Evolutionary conservation across 2,797 vertebrate species (phyloP).

Genomic region (Champsocephalus esox): DNA sequence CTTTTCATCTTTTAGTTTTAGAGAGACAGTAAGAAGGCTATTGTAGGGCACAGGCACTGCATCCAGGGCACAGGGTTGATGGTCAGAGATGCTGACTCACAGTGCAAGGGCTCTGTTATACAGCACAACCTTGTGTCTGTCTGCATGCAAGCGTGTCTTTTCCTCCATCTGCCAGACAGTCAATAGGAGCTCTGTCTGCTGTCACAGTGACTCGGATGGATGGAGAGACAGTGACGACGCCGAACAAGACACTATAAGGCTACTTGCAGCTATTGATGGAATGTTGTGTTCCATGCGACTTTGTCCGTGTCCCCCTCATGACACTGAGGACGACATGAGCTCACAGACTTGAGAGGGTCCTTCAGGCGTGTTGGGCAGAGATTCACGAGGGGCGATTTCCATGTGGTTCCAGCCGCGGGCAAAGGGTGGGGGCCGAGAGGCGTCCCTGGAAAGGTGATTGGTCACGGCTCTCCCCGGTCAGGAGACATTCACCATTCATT

Average conservation of each 20-base stretch:
- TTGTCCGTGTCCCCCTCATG: conserved; percentile 61
- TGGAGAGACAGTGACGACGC: conserved; percentile 46
- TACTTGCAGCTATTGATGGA: conserved; percentile 66
- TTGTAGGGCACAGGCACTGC: conserved; percentile 49
- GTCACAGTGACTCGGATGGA: conserved; percentile 37
- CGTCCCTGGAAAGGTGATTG: conserved; percentile 67
- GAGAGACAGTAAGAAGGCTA: conserved; percentile 18
- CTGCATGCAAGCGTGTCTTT: conserved; percentile 43
- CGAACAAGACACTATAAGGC: conserved; percentile 32
- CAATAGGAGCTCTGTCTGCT: conserved; percentile 72
- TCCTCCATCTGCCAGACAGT: conserved; percentile 46
- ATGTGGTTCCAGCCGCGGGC: conserved; percentile 35
- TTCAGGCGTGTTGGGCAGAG: conserved; percentile 34
- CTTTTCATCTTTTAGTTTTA: conserved; percentile 10
- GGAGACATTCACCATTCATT: conserved; percentile 73
- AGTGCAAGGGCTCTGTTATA: conserved; percentile 47
- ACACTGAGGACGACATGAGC: conserved; percentile 59
- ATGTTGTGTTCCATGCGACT: conserved; percentile 57
- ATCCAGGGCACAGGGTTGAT: conserved; percentile 44
- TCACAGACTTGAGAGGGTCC: conserved; percentile 45
- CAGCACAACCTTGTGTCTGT: conserved; percentile 41
- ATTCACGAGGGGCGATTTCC: conserved; percentile 34
- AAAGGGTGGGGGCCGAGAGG: conserved; percentile 26
- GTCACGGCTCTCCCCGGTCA: conserved; percentile 55
- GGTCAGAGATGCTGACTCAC: conserved; percentile 75